Conservation (phyloP, 2,888 invertebrate genomes). For the Mythimna lalbum region DNA sequence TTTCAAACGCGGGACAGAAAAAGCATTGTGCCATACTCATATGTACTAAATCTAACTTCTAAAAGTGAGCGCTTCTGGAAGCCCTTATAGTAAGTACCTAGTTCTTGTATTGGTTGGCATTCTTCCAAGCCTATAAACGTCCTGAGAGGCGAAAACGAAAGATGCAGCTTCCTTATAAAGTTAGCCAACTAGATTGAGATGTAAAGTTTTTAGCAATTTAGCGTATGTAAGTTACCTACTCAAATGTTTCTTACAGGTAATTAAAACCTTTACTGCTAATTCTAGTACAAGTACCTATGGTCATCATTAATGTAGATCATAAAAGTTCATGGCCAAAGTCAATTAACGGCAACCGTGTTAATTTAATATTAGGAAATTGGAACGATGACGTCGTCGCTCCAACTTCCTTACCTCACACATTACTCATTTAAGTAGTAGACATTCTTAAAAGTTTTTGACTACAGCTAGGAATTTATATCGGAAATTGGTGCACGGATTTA, state of each 20-base stretch:
- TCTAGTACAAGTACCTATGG: conserved; percentile 20
- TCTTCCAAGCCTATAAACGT: conserved; percentile 82
- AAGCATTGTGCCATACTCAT: conserved; percentile 37
- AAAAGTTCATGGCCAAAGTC: conserved; percentile 71
- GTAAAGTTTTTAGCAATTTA: conserved; percentile 34
- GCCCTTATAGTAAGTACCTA: conserved; percentile 73
- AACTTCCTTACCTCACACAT: conserved; percentile 16
- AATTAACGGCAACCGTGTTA: conserved; percentile 69
- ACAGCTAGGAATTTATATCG: background rate
- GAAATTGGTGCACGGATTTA: too few species aligned
- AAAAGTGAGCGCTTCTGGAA: conserved; percentile 59
- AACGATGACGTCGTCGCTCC: conserved; percentile 31
- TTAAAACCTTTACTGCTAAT: conserved; percentile 38
- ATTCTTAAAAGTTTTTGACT: background rate
- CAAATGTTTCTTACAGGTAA: background rate
- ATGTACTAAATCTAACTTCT: conserved; percentile 49
- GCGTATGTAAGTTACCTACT: background rate
- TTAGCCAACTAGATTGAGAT: conserved; percentile 52
- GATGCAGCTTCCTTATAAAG: conserved; percentile 77
- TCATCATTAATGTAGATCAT: conserved; percentile 61
- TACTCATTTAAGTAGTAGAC: background rate
- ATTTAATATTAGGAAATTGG: conserved; percentile 43
- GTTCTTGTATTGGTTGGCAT: conserved; percentile 76
- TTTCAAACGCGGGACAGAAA: conserved; percentile 38
- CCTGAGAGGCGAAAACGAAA: conserved; percentile 72